Evolutionary conservation across 1,140 invertebrate species (phyloP).

Genomic region (Meloidogyne hapla): DNA sequence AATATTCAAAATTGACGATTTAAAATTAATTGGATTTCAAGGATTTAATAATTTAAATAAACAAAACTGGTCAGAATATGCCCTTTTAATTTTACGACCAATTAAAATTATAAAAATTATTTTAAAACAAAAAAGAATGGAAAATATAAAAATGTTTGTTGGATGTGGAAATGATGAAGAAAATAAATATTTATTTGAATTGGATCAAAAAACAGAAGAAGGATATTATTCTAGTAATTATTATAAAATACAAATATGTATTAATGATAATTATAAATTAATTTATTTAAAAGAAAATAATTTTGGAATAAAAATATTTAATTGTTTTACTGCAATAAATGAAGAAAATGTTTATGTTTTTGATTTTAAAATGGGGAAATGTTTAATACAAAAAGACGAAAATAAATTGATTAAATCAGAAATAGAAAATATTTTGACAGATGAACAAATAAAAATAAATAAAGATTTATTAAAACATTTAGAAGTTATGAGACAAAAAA

Average conservation of each 20-base stretch:
- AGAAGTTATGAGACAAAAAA: background rate
- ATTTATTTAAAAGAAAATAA: background rate
- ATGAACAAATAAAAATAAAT: background rate
- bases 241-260: background rate
- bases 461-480: background rate
- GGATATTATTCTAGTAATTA: background rate
- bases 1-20: background rate
- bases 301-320: background rate
- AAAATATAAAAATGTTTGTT: background rate
- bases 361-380: background rate
- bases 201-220: background rate
- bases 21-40: background rate
- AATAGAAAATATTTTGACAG: background rate
- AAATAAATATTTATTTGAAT: background rate
- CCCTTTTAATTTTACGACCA: constrained; percentile 2
- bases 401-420: background rate
- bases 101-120: constrained; percentile 2
- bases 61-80: background rate
- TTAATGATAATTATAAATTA: background rate
- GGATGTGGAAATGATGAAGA: background rate
- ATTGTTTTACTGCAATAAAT: background rate
- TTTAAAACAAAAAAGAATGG: constrained; percentile 2
- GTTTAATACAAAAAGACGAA: background rate
- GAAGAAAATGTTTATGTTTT: background rate
- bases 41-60: background rate